Evolutionary conservation across 1,140 invertebrate species (phyloP), one percentile per base, ranked within the genome.

Genomic region (Pseudomyrmex cubaensis): DNA sequence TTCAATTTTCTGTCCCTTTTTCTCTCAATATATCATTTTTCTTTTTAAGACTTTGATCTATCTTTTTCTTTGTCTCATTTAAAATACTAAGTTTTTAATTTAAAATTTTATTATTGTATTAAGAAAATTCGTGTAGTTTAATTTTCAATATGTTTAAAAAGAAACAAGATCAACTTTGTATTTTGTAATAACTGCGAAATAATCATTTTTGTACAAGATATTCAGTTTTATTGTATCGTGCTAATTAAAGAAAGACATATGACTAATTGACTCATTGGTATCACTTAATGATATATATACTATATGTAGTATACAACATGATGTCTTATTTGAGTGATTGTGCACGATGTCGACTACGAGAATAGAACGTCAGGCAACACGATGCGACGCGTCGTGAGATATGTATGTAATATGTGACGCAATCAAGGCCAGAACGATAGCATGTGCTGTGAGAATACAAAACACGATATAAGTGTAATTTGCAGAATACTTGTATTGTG

Each of bases 361-460:
- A 77, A 72, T 50, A 72, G 69, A 57, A 13, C 17, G 12, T 22
- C 15, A 59, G 20, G 44, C 76, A 72, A 57, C 5, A 52, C 50
- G 15, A 35, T 35, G 35, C 35, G 35, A 35, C 46, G 17, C 74
- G 15, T 56, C 22, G 76, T 61, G 66, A 80, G 54, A 61, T 61
- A 44, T 15, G 76, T n/a, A 2, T 72, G 44, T 48, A 57, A 69
- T 66, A 20, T 25, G 44, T 80, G 76, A 80, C 66, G 66, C 70
- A 80, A 80, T 59, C 76, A 80, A 80, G 76, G 76, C 44, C 66
- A 72, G 54, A 17, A 15, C 54, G 66, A 59, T 72, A 59, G 56
- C 54, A 80, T 44, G 66, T 80, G 46, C 22, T 80, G 54, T 1
- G 66, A 80, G 66, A 78, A 78, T 78, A 67, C 20, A n/a, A 78